Evolutionary conservation across 1,140 invertebrate species (phyloP).

Genomic region (Zaprionus vittiger): DNA sequence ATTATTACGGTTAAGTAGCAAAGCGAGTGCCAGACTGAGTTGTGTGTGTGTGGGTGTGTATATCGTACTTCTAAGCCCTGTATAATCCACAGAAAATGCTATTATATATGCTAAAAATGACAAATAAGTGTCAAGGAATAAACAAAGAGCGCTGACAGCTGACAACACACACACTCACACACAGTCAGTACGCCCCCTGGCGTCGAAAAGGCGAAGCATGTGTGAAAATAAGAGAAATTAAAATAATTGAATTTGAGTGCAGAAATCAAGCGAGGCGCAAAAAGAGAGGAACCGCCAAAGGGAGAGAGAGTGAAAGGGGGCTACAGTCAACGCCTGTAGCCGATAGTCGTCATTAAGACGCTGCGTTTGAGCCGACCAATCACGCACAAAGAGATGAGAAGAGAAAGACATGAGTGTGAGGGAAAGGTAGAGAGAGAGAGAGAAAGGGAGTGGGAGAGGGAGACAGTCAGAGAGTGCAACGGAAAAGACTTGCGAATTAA

Average conservation of each 20-base stretch:
- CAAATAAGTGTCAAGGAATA: constrained; percentile 68
- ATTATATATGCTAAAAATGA: constrained; percentile 61
- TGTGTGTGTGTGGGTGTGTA: neutral
- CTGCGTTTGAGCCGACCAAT: constrained; percentile 58
- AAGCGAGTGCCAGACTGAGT: constrained; percentile 20
- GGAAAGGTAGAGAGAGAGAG: neutral
- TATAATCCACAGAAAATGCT: constrained; percentile 59
- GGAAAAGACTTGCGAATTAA: constrained; percentile 66
- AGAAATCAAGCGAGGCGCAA: constrained; percentile 44
- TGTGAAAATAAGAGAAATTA: constrained; percentile 40
- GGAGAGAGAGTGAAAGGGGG: neutral
- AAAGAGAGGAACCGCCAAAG: constrained; percentile 5
- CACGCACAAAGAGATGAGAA: constrained; percentile 62
- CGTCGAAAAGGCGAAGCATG: constrained; percentile 13
- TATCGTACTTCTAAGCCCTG: constrained; percentile 27
- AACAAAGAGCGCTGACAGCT: constrained; percentile 47
- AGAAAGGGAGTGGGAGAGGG: neutral
- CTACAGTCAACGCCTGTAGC: constrained; percentile 32
- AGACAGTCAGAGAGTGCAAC: neutral
- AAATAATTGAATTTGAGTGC: constrained; percentile 48
- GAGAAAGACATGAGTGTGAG: neutral
- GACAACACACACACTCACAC: constrained; percentile 7
- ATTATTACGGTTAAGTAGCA: constrained; percentile 68
- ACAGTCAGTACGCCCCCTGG: constrained; percentile 19
- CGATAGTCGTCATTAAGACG: constrained; percentile 48